A percentile compares a stretch with the other conserved stretches of the same genome.
phyloP scores from a whole-genome alignment of 2,113 vertebrate species.

The Taxidea taxus region DNA sequence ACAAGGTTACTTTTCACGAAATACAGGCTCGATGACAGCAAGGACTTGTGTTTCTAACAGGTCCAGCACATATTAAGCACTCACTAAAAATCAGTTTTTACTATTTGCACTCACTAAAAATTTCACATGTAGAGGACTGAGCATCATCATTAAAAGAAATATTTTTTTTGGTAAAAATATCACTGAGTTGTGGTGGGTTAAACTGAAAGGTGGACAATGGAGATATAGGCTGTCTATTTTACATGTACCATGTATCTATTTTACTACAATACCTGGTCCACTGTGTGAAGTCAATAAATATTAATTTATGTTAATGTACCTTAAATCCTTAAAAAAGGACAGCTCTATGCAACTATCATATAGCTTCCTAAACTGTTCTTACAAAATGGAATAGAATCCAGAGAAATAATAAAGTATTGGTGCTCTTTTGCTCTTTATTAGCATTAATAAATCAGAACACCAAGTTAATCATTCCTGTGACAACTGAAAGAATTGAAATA shows the following conservation, averaged over 20 bases:
- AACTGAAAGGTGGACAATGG: not conserved
- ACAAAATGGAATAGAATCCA: not conserved
- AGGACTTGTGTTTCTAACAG: not conserved
- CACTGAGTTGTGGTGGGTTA: not conserved
- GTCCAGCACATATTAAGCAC: not conserved
- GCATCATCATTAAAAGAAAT: not conserved
- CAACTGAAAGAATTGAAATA: not conserved
- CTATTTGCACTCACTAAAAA: not conserved
- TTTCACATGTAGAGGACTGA: not conserved
- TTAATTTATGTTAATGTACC: not conserved
- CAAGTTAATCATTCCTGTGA: not conserved
- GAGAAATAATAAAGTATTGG: not conserved
- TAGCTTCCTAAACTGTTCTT: not conserved
- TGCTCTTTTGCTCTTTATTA: not conserved
- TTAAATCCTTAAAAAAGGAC: not conserved
- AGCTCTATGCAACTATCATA: not conserved
- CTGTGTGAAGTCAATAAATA: not conserved
- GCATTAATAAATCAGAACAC: not conserved
- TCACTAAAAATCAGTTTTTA: not conserved
- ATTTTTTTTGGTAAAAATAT: slow-evolving; percentile 3
- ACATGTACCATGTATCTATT: not conserved
- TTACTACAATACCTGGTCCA: not conserved
- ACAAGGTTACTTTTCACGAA: not conserved
- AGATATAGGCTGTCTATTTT: not conserved
- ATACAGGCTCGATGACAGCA: not conserved